Conservation (phyloP, 2,113 vertebrate species). For the Montifringilla adamsi region DNA sequence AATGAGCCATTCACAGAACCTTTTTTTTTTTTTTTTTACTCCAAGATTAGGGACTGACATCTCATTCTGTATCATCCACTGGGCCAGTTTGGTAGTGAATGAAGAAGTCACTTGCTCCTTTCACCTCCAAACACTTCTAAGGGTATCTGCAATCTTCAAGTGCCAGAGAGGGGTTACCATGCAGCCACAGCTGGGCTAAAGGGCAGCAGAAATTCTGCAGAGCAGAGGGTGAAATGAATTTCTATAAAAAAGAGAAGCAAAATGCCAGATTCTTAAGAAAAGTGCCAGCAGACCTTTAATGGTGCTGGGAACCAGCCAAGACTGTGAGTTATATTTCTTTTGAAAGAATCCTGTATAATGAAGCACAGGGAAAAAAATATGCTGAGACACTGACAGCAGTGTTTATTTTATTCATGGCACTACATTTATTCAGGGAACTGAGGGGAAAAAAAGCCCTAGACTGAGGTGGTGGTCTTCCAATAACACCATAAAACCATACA, state of each 20-base stretch:
- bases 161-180: neutral
- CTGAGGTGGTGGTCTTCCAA: neutral
- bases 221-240: neutral
- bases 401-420: conserved; percentile 54
- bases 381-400: conserved; percentile 44
- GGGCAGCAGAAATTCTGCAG: neutral
- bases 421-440: conserved; percentile 22
- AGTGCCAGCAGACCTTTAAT: conserved; percentile 32
- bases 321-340: conserved; percentile 15
- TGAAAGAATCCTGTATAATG: conserved; percentile 45
- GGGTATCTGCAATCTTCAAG: neutral
- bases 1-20: neutral
- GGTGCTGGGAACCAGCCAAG: conserved; percentile 46
- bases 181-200: neutral
- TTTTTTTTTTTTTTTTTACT: neutral
- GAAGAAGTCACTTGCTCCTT: neutral
- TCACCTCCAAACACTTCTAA: neutral
- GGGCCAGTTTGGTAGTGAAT: neutral
- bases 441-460: neutral
- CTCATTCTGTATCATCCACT: neutral
- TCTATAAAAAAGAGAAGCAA: conserved; percentile 7
- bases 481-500: neutral
- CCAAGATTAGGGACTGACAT: neutral
- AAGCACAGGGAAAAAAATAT: conserved; percentile 43
- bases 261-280: neutral